Conservation (phyloP, 2,797 vertebrate genomes). For the Eulemur rubriventer region DNA sequence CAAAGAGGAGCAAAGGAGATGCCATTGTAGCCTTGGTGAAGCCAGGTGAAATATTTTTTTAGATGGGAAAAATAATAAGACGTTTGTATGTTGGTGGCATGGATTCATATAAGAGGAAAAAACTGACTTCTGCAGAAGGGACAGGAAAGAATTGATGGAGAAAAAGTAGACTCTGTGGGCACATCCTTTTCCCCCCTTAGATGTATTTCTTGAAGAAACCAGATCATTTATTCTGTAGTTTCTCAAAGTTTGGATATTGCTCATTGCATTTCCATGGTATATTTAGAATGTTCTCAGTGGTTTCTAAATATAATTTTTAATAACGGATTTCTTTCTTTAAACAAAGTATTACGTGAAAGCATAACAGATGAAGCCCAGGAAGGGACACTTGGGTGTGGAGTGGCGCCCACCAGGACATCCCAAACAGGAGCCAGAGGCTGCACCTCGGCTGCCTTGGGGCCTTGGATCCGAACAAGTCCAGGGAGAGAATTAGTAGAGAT, state of each 20-base stretch:
- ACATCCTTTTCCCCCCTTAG: background rate
- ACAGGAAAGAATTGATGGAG: background rate
- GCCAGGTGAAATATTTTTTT: background rate
- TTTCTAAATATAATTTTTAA: background rate
- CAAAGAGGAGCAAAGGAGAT: background rate
- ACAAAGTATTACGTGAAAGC: background rate
- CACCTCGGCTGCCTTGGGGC: background rate
- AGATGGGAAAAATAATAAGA: background rate
- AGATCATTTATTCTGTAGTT: background rate
- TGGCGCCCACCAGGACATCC: accelerated
- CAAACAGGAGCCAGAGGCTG: background rate
- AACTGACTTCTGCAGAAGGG: background rate
- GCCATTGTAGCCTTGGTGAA: background rate
- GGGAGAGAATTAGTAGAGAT: background rate
- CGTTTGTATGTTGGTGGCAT: background rate
- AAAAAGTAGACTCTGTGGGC: background rate
- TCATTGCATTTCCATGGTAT: background rate
- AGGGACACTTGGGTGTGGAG: background rate
- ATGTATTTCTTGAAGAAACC: background rate
- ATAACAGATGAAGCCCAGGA: background rate
- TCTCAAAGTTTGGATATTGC: background rate
- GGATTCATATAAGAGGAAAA: background rate
- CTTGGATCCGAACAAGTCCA: background rate
- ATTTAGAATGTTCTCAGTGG: background rate
- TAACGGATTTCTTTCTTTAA: background rate